Evolutionary conservation across 1,140 invertebrate species (phyloP), one percentile per base, ranked within the genome.

Genomic region (Prorops nasuta): DNA sequence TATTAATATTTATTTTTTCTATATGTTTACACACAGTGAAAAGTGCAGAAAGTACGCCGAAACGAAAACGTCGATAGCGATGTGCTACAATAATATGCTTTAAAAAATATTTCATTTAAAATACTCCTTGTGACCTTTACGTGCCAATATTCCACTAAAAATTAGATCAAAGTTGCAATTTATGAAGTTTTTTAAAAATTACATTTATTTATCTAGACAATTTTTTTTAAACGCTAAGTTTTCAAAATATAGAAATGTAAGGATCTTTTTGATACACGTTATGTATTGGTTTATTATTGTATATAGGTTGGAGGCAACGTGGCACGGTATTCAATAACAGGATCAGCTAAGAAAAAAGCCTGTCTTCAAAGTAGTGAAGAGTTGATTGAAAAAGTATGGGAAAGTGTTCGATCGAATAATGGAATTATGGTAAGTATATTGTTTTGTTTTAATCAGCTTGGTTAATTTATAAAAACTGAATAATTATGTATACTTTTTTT

Each of bases 341-440:
- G 82, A 31, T 87, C 86, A 0, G 81, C 83, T 1, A 88, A 85
- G 57, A 92, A 90, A 66, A 89, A 87, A 64, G 82, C 84, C 0
- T 85, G 83, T 32, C 76, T 85, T 19, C 85, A 87, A 52, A 86
- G 83, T 43, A 88, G 87, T 48, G 91, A 96, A 72, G 92, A 96
- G 62, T 77, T 95, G 2, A 86, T 96, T 46, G 86, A 88, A 66
- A 92, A 90, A 70, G 86, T 98, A 21, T 98, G 94, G 94, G 92
- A 96, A 71, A 89, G 89, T 56, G 87, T 96, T 2, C 79, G 95
- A 52, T 87, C 87, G 1, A 96, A 96, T 73, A 97, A 96, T 77
- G 94, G 94, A n/a, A 96, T 97, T 44, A 95, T 96, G 89, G 92
- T 93, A 69, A 71, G 78, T 63, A 22, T 47, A 15, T 34, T 56